These are phyloP conservation scores for Fregetta grallaria DNA, from an alignment of 2,113 vertebrate genomes.

Conservation along the genomic window DNA sequence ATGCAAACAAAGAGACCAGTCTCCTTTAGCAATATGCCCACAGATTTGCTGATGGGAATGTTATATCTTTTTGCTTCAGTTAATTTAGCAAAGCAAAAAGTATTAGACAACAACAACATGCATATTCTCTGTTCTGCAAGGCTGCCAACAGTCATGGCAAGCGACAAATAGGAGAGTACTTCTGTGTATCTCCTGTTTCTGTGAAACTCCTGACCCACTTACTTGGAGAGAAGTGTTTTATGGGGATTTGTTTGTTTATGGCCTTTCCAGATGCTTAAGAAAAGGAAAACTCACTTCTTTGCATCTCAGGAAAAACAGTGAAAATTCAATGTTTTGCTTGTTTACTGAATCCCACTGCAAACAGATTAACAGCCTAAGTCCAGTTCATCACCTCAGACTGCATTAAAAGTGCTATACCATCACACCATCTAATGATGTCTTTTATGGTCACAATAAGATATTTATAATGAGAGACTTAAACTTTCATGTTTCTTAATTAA, in stretches of 20 bases:
- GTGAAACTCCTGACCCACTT: not conserved
- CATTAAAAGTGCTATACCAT: constrained; percentile 37
- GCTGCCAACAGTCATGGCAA: not conserved
- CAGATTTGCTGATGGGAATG: not conserved
- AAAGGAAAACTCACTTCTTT: not conserved
- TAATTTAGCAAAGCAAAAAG: not conserved
- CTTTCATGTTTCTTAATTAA: constrained; percentile 73
- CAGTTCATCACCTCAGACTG: constrained; percentile 21
- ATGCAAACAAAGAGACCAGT: not conserved
- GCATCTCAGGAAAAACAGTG: not conserved
- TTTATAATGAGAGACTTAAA: constrained; percentile 73
- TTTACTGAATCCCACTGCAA: not conserved
- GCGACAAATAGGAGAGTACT: not conserved
- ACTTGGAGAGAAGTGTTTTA: not conserved
- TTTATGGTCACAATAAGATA: constrained; percentile 61
- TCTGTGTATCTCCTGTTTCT: not conserved
- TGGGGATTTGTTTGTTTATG: not conserved
- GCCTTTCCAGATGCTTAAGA: not conserved
- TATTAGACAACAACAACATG: not conserved
- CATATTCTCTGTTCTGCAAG: not conserved
- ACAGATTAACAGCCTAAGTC: not conserved
- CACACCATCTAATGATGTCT: constrained; percentile 53
- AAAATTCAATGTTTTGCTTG: not conserved
- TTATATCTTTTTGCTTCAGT: not conserved
- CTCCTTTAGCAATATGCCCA: not conserved